Percentiles rank a stretch among this genome's conserved stretches.
Conservation (phyloP, 2,888 invertebrate species). For the Acheta domesticus region DNA sequence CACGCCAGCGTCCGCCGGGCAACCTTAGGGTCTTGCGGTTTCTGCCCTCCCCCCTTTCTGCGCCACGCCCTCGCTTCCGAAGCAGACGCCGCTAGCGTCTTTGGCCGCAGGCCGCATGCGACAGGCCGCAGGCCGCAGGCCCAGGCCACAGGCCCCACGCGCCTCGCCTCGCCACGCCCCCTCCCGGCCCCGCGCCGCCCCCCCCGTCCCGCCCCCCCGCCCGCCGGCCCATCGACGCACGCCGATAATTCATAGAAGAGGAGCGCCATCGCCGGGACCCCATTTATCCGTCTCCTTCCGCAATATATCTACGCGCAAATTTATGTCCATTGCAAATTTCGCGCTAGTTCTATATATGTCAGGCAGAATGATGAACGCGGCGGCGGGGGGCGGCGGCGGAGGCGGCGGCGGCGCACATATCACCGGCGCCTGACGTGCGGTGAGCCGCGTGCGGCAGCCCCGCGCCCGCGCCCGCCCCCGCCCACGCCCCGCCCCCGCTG, state of each 20-base stretch:
- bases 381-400: background rate
- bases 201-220: background rate
- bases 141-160: no score
- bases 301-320: conserved; percentile 7
- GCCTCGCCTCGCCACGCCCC: background rate
- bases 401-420: background rate
- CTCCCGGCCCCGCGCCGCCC: background rate
- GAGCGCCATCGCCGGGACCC: background rate
- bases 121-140: no score
- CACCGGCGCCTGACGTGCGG: conserved; percentile 9
- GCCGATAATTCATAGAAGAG: conserved; percentile 10
- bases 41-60: no score
- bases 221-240: background rate
- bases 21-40: no score
- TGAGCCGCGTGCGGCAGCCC: background rate
- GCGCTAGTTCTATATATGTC: background rate
- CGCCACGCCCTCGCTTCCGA: no score
- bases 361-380: conserved; percentile 7
- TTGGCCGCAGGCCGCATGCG: no score
- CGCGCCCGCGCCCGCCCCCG: background rate
- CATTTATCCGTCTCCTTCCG: background rate
- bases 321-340: conserved; percentile 18
- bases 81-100: no score
- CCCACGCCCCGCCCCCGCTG: background rate
- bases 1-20: no score